A percentile compares a stretch with the other conserved stretches of the same genome.
phyloP scores from a whole-genome alignment of 2,888 invertebrate species.

The Coremacera marginata region DNA sequence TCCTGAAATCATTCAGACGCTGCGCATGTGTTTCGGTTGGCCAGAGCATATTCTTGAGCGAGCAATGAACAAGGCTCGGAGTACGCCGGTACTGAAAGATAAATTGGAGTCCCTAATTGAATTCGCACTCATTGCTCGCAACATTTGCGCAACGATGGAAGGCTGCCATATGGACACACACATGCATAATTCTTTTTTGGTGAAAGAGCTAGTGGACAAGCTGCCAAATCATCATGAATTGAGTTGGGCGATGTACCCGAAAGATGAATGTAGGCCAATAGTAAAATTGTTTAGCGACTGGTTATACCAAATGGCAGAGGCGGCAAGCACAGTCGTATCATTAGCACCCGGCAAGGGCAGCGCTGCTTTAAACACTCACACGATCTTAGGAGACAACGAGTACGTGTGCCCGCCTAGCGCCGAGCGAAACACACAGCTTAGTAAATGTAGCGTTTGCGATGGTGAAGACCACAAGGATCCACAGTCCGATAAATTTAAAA shows the following conservation, averaged over 20 bases:
- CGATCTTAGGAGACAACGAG: no score
- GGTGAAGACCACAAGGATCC: neutral
- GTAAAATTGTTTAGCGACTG: neutral
- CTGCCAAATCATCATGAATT: neutral
- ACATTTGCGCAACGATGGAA: neutral
- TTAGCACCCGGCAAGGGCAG: neutral
- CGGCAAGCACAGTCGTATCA: neutral
- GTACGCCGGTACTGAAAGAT: neutral
- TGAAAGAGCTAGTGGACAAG: neutral
- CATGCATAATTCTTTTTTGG: neutral
- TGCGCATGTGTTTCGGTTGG: no score
- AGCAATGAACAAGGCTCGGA: conserved; percentile 35
- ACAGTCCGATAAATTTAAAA: conserved; percentile 10
- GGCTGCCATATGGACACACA: neutral
- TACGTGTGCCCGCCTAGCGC: no score
- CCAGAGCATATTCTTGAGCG: conserved; percentile 39
- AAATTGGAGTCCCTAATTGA: neutral
- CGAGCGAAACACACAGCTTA: no score
- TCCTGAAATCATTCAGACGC: no score
- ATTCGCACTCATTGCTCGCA: conserved; percentile 19
- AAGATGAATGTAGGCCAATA: neutral
- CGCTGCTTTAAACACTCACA: no score
- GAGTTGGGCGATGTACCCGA: neutral
- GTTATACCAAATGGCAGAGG: neutral
- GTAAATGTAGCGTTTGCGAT: no score